These are phyloP conservation scores for Elephantulus edwardii DNA, from an alignment of 2,113 vertebrate species.

Conservation along the genomic window DNA sequence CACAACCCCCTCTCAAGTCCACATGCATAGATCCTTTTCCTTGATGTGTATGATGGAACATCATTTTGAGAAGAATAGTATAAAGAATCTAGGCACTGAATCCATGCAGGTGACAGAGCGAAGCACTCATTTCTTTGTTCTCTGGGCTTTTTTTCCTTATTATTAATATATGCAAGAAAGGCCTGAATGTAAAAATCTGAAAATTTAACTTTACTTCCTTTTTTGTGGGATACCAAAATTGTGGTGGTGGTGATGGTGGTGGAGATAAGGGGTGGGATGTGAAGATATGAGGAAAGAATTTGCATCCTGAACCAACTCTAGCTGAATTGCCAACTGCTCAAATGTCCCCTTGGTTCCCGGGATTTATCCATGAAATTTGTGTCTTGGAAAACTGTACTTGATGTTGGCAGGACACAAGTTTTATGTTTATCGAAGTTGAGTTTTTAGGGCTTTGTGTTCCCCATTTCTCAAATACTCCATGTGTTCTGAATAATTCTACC, in stretches of 20 bases:
- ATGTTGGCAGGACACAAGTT: not conserved
- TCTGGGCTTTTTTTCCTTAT: not conserved
- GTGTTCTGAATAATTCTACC: conserved; percentile 44
- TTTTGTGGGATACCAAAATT: not conserved
- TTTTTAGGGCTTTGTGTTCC: conserved; percentile 37
- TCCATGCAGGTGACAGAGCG: not conserved
- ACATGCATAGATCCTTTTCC: not conserved
- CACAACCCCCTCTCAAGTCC: rapidly evolving
- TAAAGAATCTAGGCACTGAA: not conserved
- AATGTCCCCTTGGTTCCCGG: conserved; percentile 50
- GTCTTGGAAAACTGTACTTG: conserved; percentile 52
- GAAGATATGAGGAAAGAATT: conserved; percentile 41
- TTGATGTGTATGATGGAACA: not conserved
- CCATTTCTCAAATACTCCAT: not conserved
- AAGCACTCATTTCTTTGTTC: not conserved
- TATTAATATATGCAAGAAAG: not conserved
- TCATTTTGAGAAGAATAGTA: not conserved
- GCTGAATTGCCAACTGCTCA: conserved; percentile 31
- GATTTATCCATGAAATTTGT: conserved; percentile 50
- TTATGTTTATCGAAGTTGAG: conserved; percentile 35
- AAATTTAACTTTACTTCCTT: not conserved
- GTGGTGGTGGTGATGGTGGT: not conserved
- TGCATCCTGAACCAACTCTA: conserved; percentile 41
- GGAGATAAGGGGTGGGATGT: not conserved
- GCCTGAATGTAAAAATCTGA: not conserved